Conservation (phyloP, 2,888 invertebrate species). For the Malacosoma neustria region DNA sequence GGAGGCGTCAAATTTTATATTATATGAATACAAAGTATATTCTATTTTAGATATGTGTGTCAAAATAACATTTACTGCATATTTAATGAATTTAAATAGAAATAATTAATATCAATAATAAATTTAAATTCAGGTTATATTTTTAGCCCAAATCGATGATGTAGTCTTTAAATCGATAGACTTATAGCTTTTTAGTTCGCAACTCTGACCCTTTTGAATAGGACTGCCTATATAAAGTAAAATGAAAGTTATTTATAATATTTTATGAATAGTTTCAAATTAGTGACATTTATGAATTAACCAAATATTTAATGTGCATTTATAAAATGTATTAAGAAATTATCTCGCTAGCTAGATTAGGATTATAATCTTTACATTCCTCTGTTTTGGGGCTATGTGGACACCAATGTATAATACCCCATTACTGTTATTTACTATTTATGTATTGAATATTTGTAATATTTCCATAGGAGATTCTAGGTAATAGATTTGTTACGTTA, state of each 20-base stretch:
- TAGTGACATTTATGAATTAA: constrained; percentile 17
- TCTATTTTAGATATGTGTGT: too few relatives aligned
- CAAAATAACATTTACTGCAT: too few relatives aligned
- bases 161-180: too few relatives aligned
- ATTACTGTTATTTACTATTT: constrained; percentile 6
- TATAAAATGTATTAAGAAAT: constrained; percentile 46
- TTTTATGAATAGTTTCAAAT: constrained; percentile 11
- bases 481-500: constrained; percentile 1
- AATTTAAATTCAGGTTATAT: too few relatives aligned
- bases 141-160: too few relatives aligned
- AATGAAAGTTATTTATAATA: constrained; percentile 1
- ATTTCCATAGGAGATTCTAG: background rate
- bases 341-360: constrained; percentile 40
- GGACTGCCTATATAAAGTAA: too few relatives aligned
- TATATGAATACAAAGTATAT: too few relatives aligned
- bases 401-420: constrained; percentile 8
- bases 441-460: constrained; percentile 2
- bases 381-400: constrained; percentile 27
- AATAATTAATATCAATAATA: too few relatives aligned
- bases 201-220: too few relatives aligned
- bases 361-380: constrained; percentile 42
- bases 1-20: too few relatives aligned
- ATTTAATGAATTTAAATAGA: too few relatives aligned
- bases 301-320: constrained; percentile 57
- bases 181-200: too few relatives aligned